These are phyloP conservation scores for Tragelaphus scriptus DNA, from an alignment of 2,113 vertebrate species.

Conservation along the genomic window DNA sequence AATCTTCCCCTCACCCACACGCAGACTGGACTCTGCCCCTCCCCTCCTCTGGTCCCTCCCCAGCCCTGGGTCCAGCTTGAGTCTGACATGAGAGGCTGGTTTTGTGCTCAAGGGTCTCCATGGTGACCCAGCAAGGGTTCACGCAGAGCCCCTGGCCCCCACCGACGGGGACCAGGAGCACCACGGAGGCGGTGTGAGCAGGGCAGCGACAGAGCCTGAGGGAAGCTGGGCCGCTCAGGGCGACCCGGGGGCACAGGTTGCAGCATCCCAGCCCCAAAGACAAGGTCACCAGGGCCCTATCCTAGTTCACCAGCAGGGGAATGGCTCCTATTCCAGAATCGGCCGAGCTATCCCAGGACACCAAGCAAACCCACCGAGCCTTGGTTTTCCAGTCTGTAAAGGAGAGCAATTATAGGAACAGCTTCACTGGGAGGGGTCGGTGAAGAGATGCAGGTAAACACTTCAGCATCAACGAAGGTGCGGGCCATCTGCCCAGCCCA, in stretches of 20 bases:
- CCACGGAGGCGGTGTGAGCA: neutral
- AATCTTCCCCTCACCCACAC: accelerated
- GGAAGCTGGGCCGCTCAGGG: neutral
- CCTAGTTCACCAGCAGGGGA: neutral
- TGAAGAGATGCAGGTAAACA: neutral
- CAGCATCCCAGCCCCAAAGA: neutral
- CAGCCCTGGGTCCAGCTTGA: neutral
- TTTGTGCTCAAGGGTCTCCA: neutral
- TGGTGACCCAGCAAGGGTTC: neutral
- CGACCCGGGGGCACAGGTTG: neutral
- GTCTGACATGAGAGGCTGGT: neutral
- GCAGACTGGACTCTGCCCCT: neutral
- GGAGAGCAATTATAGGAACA: neutral
- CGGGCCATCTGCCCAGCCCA: neutral
- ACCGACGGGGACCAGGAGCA: neutral
- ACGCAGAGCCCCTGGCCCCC: neutral
- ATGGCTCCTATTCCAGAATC: neutral
- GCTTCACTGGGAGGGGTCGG: neutral
- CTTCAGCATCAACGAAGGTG: neutral
- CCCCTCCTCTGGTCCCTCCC: neutral
- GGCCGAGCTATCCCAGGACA: neutral
- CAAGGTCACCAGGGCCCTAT: neutral
- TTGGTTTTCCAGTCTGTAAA: neutral
- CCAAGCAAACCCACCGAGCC: neutral
- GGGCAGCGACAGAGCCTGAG: neutral